These are phyloP conservation scores for Bujurquina vittata DNA, from an alignment of 2,113 vertebrate species.

Conservation along the genomic window DNA sequence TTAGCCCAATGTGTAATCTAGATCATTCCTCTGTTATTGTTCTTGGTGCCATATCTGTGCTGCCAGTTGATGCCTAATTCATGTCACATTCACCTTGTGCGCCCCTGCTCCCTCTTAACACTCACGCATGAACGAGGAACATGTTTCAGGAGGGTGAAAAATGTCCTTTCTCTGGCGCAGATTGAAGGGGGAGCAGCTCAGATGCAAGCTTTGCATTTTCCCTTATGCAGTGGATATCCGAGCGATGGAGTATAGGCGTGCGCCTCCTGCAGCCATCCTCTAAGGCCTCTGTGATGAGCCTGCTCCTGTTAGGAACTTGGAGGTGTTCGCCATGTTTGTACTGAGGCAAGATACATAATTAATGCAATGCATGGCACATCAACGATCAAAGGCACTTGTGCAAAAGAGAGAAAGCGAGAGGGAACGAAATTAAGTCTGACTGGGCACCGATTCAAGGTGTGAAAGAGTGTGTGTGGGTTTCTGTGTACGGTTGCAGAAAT, in stretches of 20 bases:
- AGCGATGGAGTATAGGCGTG: constrained; percentile 6
- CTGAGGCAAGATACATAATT: constrained; percentile 78
- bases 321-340: constrained; percentile 68
- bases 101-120: constrained; percentile 16
- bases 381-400: constrained; percentile 77
- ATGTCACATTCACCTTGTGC: constrained; percentile 38
- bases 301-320: constrained; percentile 60
- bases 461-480: neutral
- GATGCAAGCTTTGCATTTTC: neutral
- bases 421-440: constrained; percentile 62
- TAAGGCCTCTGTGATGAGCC: constrained; percentile 64
- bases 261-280: constrained; percentile 66
- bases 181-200: neutral
- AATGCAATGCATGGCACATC: constrained; percentile 76
- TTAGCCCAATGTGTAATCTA: constrained; percentile 38
- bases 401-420: constrained; percentile 23
- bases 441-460: constrained; percentile 63
- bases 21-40: constrained; percentile 31
- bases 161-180: constrained; percentile 28
- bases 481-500: neutral
- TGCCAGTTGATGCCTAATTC: constrained; percentile 39
- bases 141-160: constrained; percentile 35
- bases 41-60: neutral
- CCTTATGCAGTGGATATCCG: constrained; percentile 22
- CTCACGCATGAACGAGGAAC: neutral